Percentiles rank a stretch among this genome's conserved stretches.
Conservation (phyloP, 2,113 vertebrate species). For the Trichechus manatus region DNA sequence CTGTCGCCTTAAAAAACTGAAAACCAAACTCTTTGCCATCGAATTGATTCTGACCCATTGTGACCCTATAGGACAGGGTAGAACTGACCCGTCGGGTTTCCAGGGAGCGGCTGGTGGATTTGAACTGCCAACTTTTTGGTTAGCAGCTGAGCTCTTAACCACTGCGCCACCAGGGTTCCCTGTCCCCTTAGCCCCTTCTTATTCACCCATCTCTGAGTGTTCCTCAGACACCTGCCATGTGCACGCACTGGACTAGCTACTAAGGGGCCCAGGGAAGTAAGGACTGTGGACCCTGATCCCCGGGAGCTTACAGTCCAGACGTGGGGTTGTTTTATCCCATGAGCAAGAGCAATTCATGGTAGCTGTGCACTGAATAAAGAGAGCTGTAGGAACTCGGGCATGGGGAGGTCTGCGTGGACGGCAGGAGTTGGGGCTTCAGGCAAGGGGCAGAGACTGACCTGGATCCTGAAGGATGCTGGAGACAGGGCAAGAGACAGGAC, state of each 20-base stretch:
- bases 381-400: background rate
- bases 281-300: accelerated
- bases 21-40: no score
- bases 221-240: background rate
- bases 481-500: background rate
- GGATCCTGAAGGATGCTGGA: background rate
- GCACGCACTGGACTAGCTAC: background rate
- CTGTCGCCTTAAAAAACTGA: background rate
- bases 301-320: background rate
- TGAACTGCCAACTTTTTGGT: background rate
- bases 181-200: background rate
- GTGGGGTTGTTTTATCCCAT: background rate
- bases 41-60: no score
- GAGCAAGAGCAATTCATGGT: background rate
- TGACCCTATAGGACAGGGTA: no score
- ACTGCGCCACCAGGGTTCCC: no score
- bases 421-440: background rate
- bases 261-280: background rate
- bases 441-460: background rate
- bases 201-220: background rate
- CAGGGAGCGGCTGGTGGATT: background rate
- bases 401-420: no score
- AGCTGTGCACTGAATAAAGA: background rate
- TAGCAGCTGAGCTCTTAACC: background rate
- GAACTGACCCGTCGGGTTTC: no score